A percentile compares a stretch with the other conserved stretches of the same genome.
phyloP scores from a whole-genome alignment of 2,113 vertebrate genomes.

The Channa argus region DNA sequence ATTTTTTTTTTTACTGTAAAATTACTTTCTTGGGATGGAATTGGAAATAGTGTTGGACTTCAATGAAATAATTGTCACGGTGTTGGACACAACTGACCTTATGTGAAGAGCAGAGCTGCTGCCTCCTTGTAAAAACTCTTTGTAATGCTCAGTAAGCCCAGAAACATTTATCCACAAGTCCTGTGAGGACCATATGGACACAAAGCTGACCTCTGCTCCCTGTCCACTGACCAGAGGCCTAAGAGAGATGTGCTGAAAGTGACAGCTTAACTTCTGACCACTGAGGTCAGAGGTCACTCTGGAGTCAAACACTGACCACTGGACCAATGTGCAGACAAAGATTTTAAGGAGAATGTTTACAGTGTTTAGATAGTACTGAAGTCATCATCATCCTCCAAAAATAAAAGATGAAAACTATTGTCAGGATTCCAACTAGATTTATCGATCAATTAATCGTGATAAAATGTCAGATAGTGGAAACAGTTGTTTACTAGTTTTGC shows the following conservation, averaged over 20 bases:
- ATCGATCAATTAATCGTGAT: too few species aligned
- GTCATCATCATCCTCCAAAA: too few species aligned
- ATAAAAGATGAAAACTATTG: too few species aligned
- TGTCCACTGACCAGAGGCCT: slow-evolving; percentile 65
- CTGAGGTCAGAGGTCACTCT: slow-evolving; percentile 81
- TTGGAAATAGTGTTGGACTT: too few species aligned
- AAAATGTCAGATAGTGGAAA: too few species aligned
- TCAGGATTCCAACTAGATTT: too few species aligned
- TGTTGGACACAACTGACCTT: background rate
- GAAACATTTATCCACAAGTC: slow-evolving; percentile 47
- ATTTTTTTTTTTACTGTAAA: too few species aligned
- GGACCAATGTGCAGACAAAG: slow-evolving; percentile 54
- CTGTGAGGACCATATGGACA: slow-evolving; percentile 65
- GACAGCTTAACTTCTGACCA: slow-evolving; percentile 94
- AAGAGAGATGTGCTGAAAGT: slow-evolving; percentile 77
- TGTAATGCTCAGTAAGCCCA: slow-evolving; percentile 57
- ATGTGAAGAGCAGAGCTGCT: slow-evolving; percentile 40
- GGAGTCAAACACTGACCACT: slow-evolving; percentile 81
- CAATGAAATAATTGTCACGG: background rate
- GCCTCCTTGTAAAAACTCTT: slow-evolving; percentile 23
- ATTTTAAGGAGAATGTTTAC: background rate
- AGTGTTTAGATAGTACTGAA: too few species aligned
- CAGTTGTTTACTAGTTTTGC: too few species aligned
- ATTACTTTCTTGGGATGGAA: too few species aligned
- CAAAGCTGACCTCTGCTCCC: slow-evolving; percentile 70